Evolutionary conservation across 2,113 vertebrate genomes (phyloP), one percentile per base, ranked within the genome.

Genomic region (Cyanoramphus novaezelandiae): DNA sequence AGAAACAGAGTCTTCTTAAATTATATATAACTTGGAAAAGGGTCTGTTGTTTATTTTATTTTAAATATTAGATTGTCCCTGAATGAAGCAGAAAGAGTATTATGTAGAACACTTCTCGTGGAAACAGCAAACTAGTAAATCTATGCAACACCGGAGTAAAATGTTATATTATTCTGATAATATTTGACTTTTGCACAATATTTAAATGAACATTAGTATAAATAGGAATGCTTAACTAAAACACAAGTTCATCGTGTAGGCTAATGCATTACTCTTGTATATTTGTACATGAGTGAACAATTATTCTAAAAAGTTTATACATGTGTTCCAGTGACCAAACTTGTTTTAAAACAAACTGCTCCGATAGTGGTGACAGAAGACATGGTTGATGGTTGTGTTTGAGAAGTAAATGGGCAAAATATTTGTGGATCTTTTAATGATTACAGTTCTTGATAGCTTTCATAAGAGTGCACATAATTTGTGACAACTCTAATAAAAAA

Each of bases 401-500:
- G 97, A 98, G 98, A 98, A 97, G 98, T 97, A 98, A 98, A 98
- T 96, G 98, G 97, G 97, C 97, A 98, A 98, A 98, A 98, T 97
- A 98, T 97, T 97, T 96, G 95, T 97, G 98, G 97, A 98, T 98
- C 98, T 98, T 98, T 97, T 98, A 98, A 99, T 98, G 99, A 97
- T 98, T 98, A 98, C 96, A 97, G 95, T 97, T 98, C 97, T 97
- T 98, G 98, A 98, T 98, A 97, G 98, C 97, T 98, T 98, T 99
- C 98, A 98, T 98, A 98, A 98, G 97, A 98, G 98, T 98, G 98
- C 94, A 98, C 97, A 81, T 98, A 98, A 97, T 99, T 98, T 98
- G 97, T 99, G 99, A 99, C 98, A 98, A 98, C 95, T 98, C 98
- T 98, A 98, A 98, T 99, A 98, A 99, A 98, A 98, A 98, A 98